Evolutionary conservation across 2,113 vertebrate genomes (phyloP).

Genomic region (Echinops telfairi): DNA sequence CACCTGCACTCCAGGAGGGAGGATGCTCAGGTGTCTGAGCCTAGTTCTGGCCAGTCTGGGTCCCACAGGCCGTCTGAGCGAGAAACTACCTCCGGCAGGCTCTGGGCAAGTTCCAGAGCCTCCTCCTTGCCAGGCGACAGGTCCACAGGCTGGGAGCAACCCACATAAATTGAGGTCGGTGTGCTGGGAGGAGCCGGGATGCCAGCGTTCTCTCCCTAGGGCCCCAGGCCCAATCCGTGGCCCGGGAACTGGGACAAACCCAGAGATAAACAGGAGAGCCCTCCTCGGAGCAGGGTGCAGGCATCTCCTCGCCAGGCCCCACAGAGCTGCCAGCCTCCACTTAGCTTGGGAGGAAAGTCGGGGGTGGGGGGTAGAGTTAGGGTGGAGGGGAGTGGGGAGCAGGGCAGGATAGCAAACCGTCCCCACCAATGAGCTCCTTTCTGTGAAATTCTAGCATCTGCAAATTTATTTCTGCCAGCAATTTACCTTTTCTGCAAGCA

Average conservation of each 20-base stretch:
- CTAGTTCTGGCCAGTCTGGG: background rate
- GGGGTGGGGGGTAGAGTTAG: background rate
- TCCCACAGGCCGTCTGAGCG: background rate
- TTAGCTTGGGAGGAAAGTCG: background rate
- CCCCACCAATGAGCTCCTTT: slow-evolving; percentile 66
- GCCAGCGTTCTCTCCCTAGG: background rate
- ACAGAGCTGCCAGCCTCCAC: background rate
- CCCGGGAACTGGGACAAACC: slow-evolving; percentile 60
- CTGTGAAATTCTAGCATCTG: slow-evolving; percentile 82
- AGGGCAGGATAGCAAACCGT: slow-evolving; percentile 45
- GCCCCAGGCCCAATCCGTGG: background rate
- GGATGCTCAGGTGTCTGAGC: background rate
- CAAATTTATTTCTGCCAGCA: slow-evolving; percentile 83
- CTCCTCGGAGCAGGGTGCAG: background rate
- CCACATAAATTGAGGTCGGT: slow-evolving; percentile 71
- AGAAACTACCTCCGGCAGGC: slow-evolving; percentile 42
- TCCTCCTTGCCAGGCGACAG: background rate
- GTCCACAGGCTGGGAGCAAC: slow-evolving; percentile 58
- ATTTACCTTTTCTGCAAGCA: slow-evolving; percentile 84
- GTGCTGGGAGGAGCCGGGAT: background rate
- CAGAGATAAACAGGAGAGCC: slow-evolving; percentile 34
- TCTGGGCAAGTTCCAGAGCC: background rate
- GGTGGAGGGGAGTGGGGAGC: background rate
- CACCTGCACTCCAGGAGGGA: background rate
- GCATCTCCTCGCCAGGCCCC: background rate